phyloP scores from a whole-genome alignment of 2,797 vertebrate species.

The Oryzias sinensis region DNA sequence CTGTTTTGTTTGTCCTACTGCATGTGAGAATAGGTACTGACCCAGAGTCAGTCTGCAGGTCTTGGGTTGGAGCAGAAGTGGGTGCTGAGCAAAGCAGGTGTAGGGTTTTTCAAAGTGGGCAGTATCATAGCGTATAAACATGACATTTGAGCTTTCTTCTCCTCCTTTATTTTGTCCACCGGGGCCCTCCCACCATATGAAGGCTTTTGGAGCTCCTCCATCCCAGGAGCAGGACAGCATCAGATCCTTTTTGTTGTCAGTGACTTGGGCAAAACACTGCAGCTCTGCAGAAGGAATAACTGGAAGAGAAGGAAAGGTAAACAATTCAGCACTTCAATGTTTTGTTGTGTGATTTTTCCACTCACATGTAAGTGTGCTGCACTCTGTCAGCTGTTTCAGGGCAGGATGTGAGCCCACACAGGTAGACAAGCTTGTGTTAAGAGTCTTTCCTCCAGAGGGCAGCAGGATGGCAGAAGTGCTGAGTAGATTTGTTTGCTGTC shows the following conservation, averaged over 20 bases:
- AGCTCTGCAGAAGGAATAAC: constrained; percentile 47
- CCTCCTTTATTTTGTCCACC: constrained; percentile 59
- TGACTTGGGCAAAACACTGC: constrained; percentile 77
- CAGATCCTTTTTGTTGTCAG: constrained; percentile 78
- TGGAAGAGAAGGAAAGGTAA: not conserved
- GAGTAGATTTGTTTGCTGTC: constrained; percentile 1
- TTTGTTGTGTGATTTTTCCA: not conserved
- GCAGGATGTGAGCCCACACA: constrained; percentile 81
- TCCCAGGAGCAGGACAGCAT: constrained; percentile 87
- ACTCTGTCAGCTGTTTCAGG: constrained; percentile 60
- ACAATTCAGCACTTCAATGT: not conserved
- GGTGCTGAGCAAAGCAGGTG: constrained; percentile 80
- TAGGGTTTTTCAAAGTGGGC: constrained; percentile 78
- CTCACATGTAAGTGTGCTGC: constrained; percentile 78
- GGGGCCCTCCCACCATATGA: constrained; percentile 81
- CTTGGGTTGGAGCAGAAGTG: constrained; percentile 66
- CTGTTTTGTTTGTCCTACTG: not conserved
- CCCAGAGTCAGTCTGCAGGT: constrained; percentile 82
- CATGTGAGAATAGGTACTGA: constrained; percentile 27
- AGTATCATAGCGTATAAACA: constrained; percentile 76
- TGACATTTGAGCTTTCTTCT: constrained; percentile 70
- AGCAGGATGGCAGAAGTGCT: constrained; percentile 66
- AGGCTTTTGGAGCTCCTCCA: constrained; percentile 80
- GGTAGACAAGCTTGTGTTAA: constrained; percentile 77
- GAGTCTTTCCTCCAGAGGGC: constrained; percentile 54